A percentile compares a stretch with the other conserved stretches of the same genome.
These are phyloP conservation scores for Pelobates cultripes DNA, from an alignment of 2,797 vertebrate species.

Conservation along the genomic window DNA sequence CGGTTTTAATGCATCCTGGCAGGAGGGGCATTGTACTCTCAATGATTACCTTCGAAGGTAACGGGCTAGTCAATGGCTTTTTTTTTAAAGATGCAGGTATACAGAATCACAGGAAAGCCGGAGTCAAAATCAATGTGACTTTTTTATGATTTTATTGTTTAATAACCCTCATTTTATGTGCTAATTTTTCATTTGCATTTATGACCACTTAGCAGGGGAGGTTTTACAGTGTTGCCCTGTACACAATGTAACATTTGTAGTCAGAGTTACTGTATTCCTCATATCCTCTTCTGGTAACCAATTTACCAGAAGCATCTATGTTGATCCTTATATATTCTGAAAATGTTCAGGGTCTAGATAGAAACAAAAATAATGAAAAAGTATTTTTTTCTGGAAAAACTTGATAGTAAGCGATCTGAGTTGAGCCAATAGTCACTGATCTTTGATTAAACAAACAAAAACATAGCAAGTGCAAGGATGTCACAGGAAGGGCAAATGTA, in stretches of 20 bases:
- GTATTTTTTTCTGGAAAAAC: constrained; percentile 7
- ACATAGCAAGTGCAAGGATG: not conserved
- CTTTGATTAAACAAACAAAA: constrained; percentile 19
- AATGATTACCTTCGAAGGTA: constrained; percentile 1
- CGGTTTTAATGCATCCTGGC: not conserved
- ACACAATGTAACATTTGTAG: too few relatives aligned
- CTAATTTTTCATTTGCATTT: too few relatives aligned
- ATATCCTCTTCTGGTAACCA: too few relatives aligned
- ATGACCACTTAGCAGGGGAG: too few relatives aligned
- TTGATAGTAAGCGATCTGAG: not conserved
- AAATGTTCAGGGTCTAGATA: not conserved
- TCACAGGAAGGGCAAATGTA: not conserved
- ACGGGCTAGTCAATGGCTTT: not conserved
- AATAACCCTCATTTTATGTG: too few relatives aligned
- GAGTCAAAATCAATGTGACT: too few relatives aligned
- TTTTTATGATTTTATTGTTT: too few relatives aligned
- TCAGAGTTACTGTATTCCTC: too few relatives aligned
- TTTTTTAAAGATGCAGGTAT: too few relatives aligned
- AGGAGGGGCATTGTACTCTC: not conserved
- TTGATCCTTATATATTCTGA: not conserved
- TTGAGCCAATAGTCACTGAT: constrained; percentile 28
- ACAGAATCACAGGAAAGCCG: too few relatives aligned
- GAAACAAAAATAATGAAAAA: not conserved
- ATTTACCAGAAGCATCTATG: too few relatives aligned
- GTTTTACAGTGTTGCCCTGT: too few relatives aligned